Percentiles rank a stretch among this genome's conserved stretches.
These are phyloP conservation scores for Cenopis cana DNA, from an alignment of 2,888 invertebrate species.

Conservation along the genomic window DNA sequence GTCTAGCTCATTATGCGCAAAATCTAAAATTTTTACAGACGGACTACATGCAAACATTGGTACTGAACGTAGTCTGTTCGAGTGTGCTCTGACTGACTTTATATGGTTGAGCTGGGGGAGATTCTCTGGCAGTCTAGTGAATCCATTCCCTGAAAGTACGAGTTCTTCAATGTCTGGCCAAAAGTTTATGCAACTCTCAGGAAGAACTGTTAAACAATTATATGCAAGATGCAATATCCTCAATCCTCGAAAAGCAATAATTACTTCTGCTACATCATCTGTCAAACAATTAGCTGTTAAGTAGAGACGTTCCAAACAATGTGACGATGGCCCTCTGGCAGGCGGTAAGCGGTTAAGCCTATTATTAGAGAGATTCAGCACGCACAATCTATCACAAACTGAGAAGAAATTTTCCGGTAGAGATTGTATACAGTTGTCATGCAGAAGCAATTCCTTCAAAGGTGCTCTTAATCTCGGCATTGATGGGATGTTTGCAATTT, in stretches of 20 bases:
- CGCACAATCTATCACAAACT: conserved; percentile 86
- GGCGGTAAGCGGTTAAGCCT: conserved; percentile 89
- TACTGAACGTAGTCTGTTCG: conserved; percentile 90
- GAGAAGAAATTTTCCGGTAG: conserved; percentile 92
- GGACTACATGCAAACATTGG: conserved; percentile 91
- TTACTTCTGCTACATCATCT: conserved; percentile 88
- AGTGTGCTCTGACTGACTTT: conserved; percentile 91
- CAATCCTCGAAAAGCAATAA: conserved; percentile 87
- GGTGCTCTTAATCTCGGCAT: conserved; percentile 87
- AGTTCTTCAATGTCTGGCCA: conserved; percentile 93
- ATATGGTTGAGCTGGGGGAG: conserved; percentile 89
- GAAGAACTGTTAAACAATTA: conserved; percentile 89
- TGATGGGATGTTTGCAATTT: conserved; percentile 89
- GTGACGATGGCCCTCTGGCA: conserved; percentile 86
- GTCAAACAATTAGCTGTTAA: conserved; percentile 91
- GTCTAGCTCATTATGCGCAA: conserved; percentile 94
- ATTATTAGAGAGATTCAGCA: conserved; percentile 92
- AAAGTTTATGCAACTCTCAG: conserved; percentile 89
- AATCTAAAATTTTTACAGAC: conserved; percentile 91
- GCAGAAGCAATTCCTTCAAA: conserved; percentile 89
- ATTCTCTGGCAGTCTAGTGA: conserved; percentile 90
- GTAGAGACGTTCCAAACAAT: conserved; percentile 87
- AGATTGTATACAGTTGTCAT: conserved; percentile 90
- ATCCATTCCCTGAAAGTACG: conserved; percentile 92
- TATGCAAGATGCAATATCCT: conserved; percentile 91